Percentiles rank a stretch among this genome's conserved stretches.
phyloP scores from a whole-genome alignment of 2,888 invertebrate species.

The Nomada goodeniana region DNA sequence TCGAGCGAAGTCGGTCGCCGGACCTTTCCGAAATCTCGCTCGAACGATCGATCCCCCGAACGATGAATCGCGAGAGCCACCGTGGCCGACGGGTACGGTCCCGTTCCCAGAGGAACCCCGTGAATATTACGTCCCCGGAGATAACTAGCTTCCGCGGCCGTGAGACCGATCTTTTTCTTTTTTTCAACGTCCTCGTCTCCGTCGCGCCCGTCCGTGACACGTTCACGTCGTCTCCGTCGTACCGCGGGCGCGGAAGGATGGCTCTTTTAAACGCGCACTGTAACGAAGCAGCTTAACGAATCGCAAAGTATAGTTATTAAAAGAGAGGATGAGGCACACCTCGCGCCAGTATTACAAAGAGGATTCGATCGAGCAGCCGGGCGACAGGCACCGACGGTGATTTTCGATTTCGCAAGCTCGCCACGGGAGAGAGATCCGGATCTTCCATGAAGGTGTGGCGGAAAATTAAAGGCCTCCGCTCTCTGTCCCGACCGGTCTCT shows the following conservation, averaged over 20 bases:
- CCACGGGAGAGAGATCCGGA: constrained; percentile 31
- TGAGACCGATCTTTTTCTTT: constrained; percentile 18
- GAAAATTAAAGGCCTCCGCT: constrained; percentile 37
- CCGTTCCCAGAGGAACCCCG: constrained; percentile 30
- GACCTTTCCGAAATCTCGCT: constrained; percentile 27
- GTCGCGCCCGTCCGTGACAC: not conserved
- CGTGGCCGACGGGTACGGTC: constrained; percentile 45
- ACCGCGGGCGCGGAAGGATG: constrained; percentile 9
- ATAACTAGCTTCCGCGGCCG: constrained; percentile 64
- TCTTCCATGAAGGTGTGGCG: constrained; percentile 48
- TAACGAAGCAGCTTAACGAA: constrained; percentile 74
- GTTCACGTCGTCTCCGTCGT: not conserved
- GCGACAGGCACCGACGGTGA: constrained; percentile 51
- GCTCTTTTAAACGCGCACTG: constrained; percentile 64
- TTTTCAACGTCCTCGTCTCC: not conserved
- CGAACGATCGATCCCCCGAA: constrained; percentile 30
- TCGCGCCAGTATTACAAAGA: not conserved
- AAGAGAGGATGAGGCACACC: constrained; percentile 55
- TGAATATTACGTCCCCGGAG: constrained; percentile 38
- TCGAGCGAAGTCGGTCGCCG: constrained; percentile 22
- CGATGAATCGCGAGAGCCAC: constrained; percentile 53
- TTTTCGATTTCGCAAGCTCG: constrained; percentile 66
- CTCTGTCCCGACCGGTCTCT: too few species aligned
- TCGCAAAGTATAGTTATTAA: constrained; percentile 78
- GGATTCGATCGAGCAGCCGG: constrained; percentile 42